A percentile compares a stretch with the other conserved stretches of the same genome.
These are phyloP conservation scores for Diadophis punctatus DNA, from an alignment of 2,113 vertebrate species.

Conservation along the genomic window DNA sequence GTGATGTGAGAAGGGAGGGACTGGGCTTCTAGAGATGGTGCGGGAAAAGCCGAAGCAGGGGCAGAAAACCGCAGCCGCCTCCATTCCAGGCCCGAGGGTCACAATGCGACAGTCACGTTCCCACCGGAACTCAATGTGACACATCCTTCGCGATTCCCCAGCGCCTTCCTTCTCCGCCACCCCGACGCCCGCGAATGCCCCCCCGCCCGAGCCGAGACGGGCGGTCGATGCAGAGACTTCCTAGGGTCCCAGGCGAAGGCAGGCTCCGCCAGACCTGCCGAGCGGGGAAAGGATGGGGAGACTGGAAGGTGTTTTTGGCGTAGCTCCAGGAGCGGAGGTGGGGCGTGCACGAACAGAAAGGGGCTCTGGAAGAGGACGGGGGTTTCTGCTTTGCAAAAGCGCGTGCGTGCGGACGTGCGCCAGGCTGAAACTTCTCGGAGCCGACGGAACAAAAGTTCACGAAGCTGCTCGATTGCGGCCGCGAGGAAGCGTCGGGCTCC, in stretches of 20 bases:
- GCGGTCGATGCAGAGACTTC: background rate
- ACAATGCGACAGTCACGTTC: background rate
- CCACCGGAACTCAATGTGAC: background rate
- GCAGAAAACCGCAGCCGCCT: background rate
- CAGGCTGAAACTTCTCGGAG: background rate
- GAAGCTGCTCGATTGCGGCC: background rate
- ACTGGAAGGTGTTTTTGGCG: conserved; percentile 12
- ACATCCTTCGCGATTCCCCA: background rate
- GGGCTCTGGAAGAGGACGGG: background rate
- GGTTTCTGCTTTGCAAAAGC: conserved; percentile 7
- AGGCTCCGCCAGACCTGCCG: background rate
- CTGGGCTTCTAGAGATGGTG: background rate
- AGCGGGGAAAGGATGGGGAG: background rate
- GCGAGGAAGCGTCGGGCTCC: background rate
- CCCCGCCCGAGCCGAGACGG: background rate
- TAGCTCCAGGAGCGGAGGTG: background rate
- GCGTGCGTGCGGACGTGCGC: background rate
- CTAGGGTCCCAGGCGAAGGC: background rate
- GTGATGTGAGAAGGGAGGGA: conserved; percentile 13
- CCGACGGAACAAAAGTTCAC: conserved; percentile 3
- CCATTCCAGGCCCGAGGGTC: background rate
- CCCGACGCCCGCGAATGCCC: background rate
- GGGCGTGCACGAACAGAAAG: background rate
- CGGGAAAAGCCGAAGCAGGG: background rate
- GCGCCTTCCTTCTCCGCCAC: background rate